Percentiles rank a stretch among this genome's conserved stretches.
These are phyloP conservation scores for Trachymyrmex septentrionalis DNA, from an alignment of 1,140 invertebrate genomes.

Conservation along the genomic window DNA sequence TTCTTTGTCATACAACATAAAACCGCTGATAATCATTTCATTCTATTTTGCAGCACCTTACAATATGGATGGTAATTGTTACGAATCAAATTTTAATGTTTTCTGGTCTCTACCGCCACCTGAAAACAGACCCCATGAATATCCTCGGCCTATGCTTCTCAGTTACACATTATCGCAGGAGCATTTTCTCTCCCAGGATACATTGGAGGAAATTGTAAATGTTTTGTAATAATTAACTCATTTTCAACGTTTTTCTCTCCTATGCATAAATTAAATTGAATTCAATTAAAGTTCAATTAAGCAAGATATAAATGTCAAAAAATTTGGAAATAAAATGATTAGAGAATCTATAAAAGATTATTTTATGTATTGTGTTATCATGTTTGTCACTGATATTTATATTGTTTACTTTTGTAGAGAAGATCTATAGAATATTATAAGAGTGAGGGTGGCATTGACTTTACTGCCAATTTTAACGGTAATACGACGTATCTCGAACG, in stretches of 20 bases:
- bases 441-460: constrained; percentile 92
- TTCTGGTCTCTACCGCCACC: constrained; percentile 98
- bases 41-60: constrained; percentile 91
- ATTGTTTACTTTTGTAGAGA: constrained; percentile 86
- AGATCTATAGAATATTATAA: constrained; percentile 95
- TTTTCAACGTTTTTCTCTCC: neutral
- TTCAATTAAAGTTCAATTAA: too few species aligned
- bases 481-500: constrained; percentile 93
- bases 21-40: neutral
- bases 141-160: constrained; percentile 96
- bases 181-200: constrained; percentile 92
- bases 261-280: neutral
- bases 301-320: neutral
- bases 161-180: constrained; percentile 95
- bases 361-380: neutral
- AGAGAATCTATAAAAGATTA: neutral
- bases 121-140: constrained; percentile 96
- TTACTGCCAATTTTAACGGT: constrained; percentile 91
- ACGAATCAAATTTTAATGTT: constrained; percentile 93
- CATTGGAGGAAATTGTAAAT: constrained; percentile 93
- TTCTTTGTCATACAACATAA: neutral
- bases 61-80: constrained; percentile 91
- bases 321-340: neutral
- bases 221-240: constrained; percentile 21
- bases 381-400: neutral